Percentiles rank a stretch among this genome's conserved stretches.
phyloP scores from a whole-genome alignment of 2,113 vertebrate species.

The Nothocercus julius region DNA sequence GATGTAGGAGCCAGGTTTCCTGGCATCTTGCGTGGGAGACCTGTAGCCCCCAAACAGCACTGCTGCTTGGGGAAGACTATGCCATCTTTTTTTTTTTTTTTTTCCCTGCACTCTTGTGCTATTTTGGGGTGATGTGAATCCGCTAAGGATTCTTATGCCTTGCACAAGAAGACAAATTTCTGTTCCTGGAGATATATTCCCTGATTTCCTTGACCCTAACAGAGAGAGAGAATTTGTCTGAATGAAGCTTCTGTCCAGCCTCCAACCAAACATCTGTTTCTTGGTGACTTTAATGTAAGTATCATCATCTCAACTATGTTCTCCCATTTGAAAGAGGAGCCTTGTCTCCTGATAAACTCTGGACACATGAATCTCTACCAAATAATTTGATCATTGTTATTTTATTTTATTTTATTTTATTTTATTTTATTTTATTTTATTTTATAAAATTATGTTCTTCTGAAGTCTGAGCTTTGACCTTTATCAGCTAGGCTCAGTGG shows the following conservation, averaged over 20 bases:
- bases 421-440: neutral
- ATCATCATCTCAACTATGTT: neutral
- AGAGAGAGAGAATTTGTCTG: neutral
- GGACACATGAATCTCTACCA: neutral
- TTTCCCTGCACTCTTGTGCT: neutral
- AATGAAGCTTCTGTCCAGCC: neutral
- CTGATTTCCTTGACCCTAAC: neutral
- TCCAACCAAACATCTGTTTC: neutral
- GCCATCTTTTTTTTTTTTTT: neutral
- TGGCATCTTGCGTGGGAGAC: neutral
- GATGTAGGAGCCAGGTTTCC: accelerated
- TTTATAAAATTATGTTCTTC: neutral
- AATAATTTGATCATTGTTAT: neutral
- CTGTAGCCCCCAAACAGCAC: neutral
- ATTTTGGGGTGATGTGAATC: neutral
- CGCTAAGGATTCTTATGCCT: neutral
- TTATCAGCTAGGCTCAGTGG: neutral
- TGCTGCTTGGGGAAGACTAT: neutral
- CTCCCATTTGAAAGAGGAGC: neutral
- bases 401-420: neutral
- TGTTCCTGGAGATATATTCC: neutral
- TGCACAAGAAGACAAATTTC: neutral
- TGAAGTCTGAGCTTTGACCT: neutral
- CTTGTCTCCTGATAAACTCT: neutral
- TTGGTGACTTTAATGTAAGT: neutral